phyloP scores from a whole-genome alignment of 2,888 invertebrate species.

The Orthosia gothica region DNA sequence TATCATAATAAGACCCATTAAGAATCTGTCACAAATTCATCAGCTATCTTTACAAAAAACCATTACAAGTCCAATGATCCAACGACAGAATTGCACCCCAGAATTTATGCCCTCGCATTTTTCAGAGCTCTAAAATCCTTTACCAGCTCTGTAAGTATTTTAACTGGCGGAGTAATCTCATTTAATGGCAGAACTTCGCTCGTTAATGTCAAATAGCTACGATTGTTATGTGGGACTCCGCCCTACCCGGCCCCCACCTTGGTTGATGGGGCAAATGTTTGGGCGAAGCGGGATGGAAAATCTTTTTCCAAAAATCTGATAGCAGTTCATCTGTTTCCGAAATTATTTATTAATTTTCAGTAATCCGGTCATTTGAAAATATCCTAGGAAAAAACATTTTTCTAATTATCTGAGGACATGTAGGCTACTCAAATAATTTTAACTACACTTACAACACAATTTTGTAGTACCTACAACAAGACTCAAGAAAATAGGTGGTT shows the following conservation, averaged over 20 bases:
- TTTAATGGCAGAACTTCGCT: constrained; percentile 83
- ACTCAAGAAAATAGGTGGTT: too few relatives aligned
- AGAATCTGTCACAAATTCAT: not conserved
- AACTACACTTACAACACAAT: too few relatives aligned
- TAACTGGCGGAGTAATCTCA: constrained; percentile 80
- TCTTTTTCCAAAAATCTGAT: not conserved
- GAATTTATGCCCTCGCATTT: constrained; percentile 60
- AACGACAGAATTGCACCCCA: constrained; percentile 47
- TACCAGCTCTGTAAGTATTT: constrained; percentile 73
- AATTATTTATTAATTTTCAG: too few relatives aligned
- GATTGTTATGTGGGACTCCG: constrained; percentile 80
- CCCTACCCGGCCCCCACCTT: constrained; percentile 56
- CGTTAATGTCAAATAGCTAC: constrained; percentile 84
- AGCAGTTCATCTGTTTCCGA: too few relatives aligned
- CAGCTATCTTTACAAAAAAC: not conserved
- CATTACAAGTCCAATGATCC: constrained; percentile 26
- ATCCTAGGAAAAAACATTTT: too few relatives aligned
- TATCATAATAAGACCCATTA: too few relatives aligned
- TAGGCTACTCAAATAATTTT: too few relatives aligned
- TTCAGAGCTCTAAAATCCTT: constrained; percentile 68
- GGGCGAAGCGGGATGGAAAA: constrained; percentile 9
- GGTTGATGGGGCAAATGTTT: constrained; percentile 35
- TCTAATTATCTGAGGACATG: too few relatives aligned
- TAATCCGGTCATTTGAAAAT: too few relatives aligned
- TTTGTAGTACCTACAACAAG: too few relatives aligned